Evolutionary conservation across 1,140 invertebrate genomes (phyloP).

Genomic region (Pogonomyrmex californicus): DNA sequence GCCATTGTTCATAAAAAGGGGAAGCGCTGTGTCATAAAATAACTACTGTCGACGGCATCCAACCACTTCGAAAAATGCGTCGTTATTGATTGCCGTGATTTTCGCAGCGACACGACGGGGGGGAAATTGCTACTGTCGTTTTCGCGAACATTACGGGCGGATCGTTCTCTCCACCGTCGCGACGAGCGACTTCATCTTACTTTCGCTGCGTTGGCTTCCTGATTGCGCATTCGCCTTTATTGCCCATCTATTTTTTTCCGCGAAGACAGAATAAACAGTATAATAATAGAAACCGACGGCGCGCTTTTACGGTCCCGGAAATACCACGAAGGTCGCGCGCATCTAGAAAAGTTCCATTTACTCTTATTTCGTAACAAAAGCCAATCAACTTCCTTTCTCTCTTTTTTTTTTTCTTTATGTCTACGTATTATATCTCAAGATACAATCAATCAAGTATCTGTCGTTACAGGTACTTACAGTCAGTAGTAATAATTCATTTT

Average conservation of each 20-base stretch:
- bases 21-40: slow-evolving; percentile 8
- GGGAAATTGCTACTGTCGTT: slow-evolving; percentile 62
- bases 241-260: slow-evolving; percentile 15
- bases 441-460: neutral
- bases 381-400: neutral
- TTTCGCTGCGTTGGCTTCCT: slow-evolving; percentile 30
- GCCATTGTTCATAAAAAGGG: neutral
- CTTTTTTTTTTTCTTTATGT: neutral
- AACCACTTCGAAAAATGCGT: slow-evolving; percentile 48
- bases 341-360: neutral
- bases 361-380: slow-evolving; percentile 3
- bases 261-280: neutral
- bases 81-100: slow-evolving; percentile 61
- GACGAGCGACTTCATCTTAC: slow-evolving; percentile 30
- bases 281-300: neutral
- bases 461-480: no score
- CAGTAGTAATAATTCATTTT: neutral
- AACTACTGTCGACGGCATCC: neutral
- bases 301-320: neutral
- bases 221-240: slow-evolving; percentile 42
- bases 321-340: slow-evolving; percentile 12
- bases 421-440: neutral
- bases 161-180: slow-evolving; percentile 24
- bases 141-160: slow-evolving; percentile 55
- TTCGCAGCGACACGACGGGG: slow-evolving; percentile 28